Percentiles rank a stretch among this genome's conserved stretches.
phyloP scores from a whole-genome alignment of 2,113 vertebrate genomes.

The Ciconia boyciana region DNA sequence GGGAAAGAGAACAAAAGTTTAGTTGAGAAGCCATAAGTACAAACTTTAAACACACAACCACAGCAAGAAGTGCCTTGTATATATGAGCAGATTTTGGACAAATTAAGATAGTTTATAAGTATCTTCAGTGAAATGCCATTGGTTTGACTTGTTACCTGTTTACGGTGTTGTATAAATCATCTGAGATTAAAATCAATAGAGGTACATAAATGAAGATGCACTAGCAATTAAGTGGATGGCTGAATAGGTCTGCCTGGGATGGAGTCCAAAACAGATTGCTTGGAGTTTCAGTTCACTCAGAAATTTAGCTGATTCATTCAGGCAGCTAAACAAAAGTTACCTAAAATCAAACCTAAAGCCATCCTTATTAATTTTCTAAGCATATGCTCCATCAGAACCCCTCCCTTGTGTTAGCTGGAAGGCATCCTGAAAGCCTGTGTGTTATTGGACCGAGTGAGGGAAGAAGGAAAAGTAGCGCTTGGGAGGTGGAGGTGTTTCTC shows the following conservation, averaged over 20 bases:
- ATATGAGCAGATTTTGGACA: background rate
- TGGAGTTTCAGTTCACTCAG: background rate
- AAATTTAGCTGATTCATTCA: slow-evolving; percentile 43
- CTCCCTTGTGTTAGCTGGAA: background rate
- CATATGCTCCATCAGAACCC: background rate
- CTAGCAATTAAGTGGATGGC: slow-evolving; percentile 30
- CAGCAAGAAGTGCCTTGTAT: background rate
- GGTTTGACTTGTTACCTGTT: slow-evolving; percentile 23
- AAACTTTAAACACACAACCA: background rate
- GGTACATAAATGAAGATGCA: slow-evolving; percentile 52
- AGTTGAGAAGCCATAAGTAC: background rate
- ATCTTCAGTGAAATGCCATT: slow-evolving; percentile 4
- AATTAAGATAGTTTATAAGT: slow-evolving; percentile 10
- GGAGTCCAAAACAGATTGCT: slow-evolving; percentile 25
- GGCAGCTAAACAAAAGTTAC: background rate
- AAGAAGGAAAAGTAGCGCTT: background rate
- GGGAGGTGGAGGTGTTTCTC: background rate
- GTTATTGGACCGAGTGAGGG: background rate
- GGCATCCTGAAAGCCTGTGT: background rate
- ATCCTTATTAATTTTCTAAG: background rate
- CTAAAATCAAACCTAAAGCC: background rate
- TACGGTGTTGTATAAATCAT: slow-evolving; percentile 32
- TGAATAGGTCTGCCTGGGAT: slow-evolving; percentile 35
- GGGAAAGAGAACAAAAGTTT: background rate
- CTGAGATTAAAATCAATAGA: slow-evolving; percentile 55